A percentile compares a stretch with the other conserved stretches of the same genome.
Conservation (phyloP, 2,888 invertebrate species). For the Crioceris asparagi region DNA sequence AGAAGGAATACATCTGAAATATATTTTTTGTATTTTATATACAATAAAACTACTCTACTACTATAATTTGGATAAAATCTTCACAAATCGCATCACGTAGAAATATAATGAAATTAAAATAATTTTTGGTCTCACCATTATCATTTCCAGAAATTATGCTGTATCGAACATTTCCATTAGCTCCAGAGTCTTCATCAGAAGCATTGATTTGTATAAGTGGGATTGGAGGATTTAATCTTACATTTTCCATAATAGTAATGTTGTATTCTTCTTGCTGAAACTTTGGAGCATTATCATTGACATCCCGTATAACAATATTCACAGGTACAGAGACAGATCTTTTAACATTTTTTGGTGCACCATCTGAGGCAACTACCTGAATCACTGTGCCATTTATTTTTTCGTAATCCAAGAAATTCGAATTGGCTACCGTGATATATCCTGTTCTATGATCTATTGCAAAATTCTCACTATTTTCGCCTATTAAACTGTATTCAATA, state of each 20-base stretch:
- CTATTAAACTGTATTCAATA: constrained; percentile 66
- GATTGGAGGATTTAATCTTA: constrained; percentile 68
- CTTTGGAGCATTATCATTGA: constrained; percentile 81
- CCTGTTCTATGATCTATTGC: constrained; percentile 61
- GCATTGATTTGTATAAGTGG: constrained; percentile 74
- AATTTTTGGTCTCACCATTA: constrained; percentile 47
- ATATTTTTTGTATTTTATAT: constrained; percentile 5
- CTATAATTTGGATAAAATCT: background rate
- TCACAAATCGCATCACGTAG: background rate
- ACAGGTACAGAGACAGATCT: constrained; percentile 68
- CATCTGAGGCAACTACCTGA: constrained; percentile 71
- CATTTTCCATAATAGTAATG: constrained; percentile 74
- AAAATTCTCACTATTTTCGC: constrained; percentile 64
- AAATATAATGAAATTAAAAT: too few relatives aligned
- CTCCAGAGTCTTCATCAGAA: constrained; percentile 67
- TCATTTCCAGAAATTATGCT: constrained; percentile 58
- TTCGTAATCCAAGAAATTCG: constrained; percentile 70
- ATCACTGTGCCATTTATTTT: constrained; percentile 56
- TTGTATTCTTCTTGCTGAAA: constrained; percentile 70
- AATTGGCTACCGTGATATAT: constrained; percentile 61
- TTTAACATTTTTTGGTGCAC: constrained; percentile 57
- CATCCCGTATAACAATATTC: constrained; percentile 65
- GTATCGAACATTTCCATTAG: constrained; percentile 68
- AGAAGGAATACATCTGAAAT: constrained; percentile 60
- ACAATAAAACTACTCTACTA: background rate